A percentile compares a stretch with the other conserved stretches of the same genome.
Evolutionary conservation across 2,888 invertebrate genomes (phyloP).

Genomic region (Eueremaeus valkanovi): DNA sequence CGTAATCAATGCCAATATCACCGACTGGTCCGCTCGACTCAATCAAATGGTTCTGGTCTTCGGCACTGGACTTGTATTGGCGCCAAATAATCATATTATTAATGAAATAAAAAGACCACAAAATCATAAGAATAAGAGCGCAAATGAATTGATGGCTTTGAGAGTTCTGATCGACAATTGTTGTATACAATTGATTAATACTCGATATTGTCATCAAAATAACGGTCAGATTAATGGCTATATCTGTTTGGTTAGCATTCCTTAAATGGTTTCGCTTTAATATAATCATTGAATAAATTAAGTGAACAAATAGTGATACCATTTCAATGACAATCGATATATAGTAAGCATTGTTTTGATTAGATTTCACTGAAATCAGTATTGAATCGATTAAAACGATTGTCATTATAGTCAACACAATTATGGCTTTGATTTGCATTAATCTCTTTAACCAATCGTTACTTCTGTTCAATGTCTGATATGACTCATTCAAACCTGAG

Average conservation of each 20-base stretch:
- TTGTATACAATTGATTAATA: constrained; percentile 14
- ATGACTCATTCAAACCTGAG: background rate
- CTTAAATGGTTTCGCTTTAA: background rate
- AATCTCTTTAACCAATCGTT: constrained; percentile 12
- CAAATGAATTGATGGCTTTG: background rate
- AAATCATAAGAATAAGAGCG: background rate
- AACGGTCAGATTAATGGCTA: background rate
- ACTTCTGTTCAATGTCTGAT: background rate
- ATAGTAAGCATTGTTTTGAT: constrained; percentile 5
- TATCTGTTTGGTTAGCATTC: background rate
- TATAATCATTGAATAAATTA: background rate
- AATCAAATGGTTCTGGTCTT: background rate
- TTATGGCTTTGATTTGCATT: background rate
- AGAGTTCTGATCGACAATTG: background rate
- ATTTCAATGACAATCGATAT: background rate
- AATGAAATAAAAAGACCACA: constrained; percentile 6
- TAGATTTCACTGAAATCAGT: background rate
- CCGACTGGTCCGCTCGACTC: background rate
- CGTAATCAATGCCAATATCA: background rate
- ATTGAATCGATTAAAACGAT: constrained; percentile 3
- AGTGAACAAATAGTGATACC: background rate
- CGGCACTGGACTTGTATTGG: background rate
- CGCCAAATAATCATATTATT: background rate
- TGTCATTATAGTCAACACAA: background rate
- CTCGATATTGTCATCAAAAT: constrained; percentile 1